Base-by-base conservation (phyloP, 2,113 vertebrate species). In the Pteronura brasiliensis region DNA sequence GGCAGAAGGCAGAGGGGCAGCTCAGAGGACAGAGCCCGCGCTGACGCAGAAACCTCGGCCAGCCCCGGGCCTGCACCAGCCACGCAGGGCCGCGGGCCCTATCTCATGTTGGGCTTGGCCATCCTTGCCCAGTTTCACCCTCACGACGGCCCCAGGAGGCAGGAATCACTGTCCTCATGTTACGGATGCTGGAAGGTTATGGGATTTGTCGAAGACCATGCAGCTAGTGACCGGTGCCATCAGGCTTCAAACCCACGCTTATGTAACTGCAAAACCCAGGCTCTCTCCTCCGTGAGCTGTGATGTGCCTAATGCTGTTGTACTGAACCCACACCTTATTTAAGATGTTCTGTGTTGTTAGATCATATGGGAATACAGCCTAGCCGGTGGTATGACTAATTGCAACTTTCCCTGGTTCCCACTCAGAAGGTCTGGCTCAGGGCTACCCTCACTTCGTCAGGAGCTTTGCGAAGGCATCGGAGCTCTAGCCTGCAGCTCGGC, bases 381-480 rank as follows among this genome's bases (percentile, higher is more conserved):
- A 23, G 29, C 39, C 31, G 29, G 9, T 63, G 63, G 47, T 31
- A 1, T 34, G 44, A 39, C n/a, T 76, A 79, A n/a, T 0, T 42
- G 42, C 36, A 8, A 36, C 59, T 71, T 77, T 59, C 44, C 7
- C 29, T 81, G 76, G 49, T 79, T 88, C 47, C 84, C 52, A 72
- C 49, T 49, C 49, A n/a, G 76, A 83, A 83, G 25, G 34, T 25
- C 10, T 23, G 81, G 63, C 55, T 90, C 55, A 18, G n/a, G 4
- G 2, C 44, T 90, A 47, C 15, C 20, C 6, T 23, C 39, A 39
- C 34, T 76, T 71, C 55, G 42, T 13, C 52, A 20, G 52, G 3
- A 94, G 93, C 69, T 83, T 79, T 93, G 49, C 85, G 34, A 13
- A 91, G 65, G 47, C 67, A 57, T 85, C 36, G 55, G 44, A 81